These are phyloP conservation scores for Yponomeuta cagnagella DNA, from an alignment of 2,888 invertebrate species.

Conservation along the genomic window DNA sequence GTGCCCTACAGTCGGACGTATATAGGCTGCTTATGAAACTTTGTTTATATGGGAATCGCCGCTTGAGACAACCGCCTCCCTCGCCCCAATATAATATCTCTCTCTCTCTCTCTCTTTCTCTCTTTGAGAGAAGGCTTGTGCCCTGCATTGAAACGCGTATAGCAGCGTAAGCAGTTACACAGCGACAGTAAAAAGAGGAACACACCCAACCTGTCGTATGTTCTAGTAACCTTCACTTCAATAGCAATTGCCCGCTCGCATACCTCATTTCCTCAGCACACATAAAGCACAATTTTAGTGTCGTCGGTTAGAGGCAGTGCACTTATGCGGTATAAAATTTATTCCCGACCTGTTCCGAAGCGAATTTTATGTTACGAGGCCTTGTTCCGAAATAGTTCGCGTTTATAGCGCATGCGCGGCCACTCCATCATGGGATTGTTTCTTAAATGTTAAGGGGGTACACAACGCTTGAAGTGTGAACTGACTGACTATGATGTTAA, in stretches of 20 bases:
- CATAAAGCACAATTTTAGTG: conserved; percentile 23
- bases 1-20: too few species aligned
- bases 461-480: neutral
- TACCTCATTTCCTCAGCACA: conserved; percentile 8
- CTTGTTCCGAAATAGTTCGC: conserved; percentile 20
- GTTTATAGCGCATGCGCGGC: conserved; percentile 15
- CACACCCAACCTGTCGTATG: neutral
- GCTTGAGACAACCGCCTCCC: too few species aligned
- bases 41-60: too few species aligned
- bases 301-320: conserved; percentile 21
- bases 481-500: neutral
- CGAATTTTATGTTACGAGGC: conserved; percentile 19
- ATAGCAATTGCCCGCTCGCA: neutral
- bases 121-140: too few species aligned
- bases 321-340: conserved; percentile 23
- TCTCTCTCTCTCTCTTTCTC: too few species aligned
- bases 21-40: too few species aligned
- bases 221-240: neutral
- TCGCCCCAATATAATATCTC: too few species aligned
- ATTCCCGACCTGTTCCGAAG: conserved; percentile 14
- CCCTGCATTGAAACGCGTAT: too few species aligned
- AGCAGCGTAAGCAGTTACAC: neutral
- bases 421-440: conserved; percentile 11
- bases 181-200: neutral
- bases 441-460: conserved; percentile 9